These are phyloP conservation scores for Pogonophryne albipinna DNA, from an alignment of 2,797 vertebrate species.

Conservation along the genomic window DNA sequence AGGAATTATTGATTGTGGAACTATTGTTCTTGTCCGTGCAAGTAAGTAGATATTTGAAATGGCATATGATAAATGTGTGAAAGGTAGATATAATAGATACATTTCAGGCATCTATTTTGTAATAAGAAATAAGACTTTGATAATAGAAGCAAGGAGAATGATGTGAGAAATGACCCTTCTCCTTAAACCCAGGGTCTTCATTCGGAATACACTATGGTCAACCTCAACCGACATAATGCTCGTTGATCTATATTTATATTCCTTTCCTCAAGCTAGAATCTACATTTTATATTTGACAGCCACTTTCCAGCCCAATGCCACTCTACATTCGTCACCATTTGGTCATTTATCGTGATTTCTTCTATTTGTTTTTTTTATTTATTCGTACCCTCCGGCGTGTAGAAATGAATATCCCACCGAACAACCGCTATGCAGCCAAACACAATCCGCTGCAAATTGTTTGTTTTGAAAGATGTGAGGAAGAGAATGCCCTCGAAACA, in stretches of 20 bases:
- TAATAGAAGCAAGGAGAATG: background rate
- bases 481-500: conserved; percentile 37
- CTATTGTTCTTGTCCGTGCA: background rate
- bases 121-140: conserved; percentile 2
- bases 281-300: conserved; percentile 34
- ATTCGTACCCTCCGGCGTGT: background rate
- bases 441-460: conserved; percentile 25
- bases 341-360: conserved; percentile 5
- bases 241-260: conserved; percentile 25
- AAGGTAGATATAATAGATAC: background rate
- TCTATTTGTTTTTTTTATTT: too few species aligned
- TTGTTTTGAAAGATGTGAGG: conserved; percentile 33
- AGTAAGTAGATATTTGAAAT: background rate
- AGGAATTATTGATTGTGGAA: background rate
- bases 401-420: conserved; percentile 29
- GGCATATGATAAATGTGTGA: background rate
- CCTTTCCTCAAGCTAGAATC: conserved; percentile 16
- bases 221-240: conserved; percentile 4
- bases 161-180: background rate
- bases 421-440: background rate
- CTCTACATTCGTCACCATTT: conserved; percentile 29
- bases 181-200: background rate
- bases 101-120: background rate
- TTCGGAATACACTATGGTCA: background rate
- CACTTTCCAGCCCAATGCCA: conserved; percentile 11